phyloP scores from a whole-genome alignment of 2,797 vertebrate species.

The Helicolenus hilgendorfi region DNA sequence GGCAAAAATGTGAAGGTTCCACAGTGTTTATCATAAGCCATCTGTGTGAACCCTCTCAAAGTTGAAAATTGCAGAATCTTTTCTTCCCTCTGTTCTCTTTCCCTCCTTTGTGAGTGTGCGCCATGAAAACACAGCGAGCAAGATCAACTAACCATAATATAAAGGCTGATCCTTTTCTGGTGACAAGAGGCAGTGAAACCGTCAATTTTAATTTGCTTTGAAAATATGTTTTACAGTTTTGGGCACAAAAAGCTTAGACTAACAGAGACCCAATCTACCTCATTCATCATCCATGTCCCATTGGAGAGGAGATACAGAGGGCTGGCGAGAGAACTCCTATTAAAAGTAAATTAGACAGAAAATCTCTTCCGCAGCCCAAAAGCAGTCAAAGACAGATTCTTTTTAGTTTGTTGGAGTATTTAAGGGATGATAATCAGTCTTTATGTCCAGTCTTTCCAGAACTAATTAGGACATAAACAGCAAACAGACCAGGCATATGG shows the following conservation, averaged over 20 bases:
- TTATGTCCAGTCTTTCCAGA: slow-evolving; percentile 20
- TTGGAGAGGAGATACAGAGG: slow-evolving; percentile 49
- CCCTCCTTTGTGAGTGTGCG: slow-evolving; percentile 48
- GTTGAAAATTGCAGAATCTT: slow-evolving; percentile 74
- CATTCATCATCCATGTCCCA: slow-evolving; percentile 68
- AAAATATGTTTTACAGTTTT: slow-evolving; percentile 73
- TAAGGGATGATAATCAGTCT: slow-evolving; percentile 39
- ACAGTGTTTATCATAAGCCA: slow-evolving; percentile 87
- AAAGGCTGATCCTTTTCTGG: slow-evolving; percentile 56
- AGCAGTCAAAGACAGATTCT: slow-evolving; percentile 53
- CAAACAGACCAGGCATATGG: slow-evolving; percentile 34
- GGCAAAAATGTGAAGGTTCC: slow-evolving; percentile 84
- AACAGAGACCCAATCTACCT: slow-evolving; percentile 61
- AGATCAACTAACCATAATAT: slow-evolving; percentile 51
- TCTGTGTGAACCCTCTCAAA: slow-evolving; percentile 84
- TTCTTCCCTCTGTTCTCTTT: slow-evolving; percentile 66
- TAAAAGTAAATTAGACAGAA: slow-evolving; percentile 79
- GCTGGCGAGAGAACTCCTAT: slow-evolving; percentile 63
- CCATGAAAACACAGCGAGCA: slow-evolving; percentile 61
- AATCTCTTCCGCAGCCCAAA: slow-evolving; percentile 74
- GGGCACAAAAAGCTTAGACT: slow-evolving; percentile 49
- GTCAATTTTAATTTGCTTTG: slow-evolving; percentile 71
- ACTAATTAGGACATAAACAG: slow-evolving; percentile 45
- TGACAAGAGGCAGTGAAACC: slow-evolving; percentile 72
- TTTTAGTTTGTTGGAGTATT: slow-evolving; percentile 26